Evolutionary conservation across 2,113 vertebrate species (phyloP).

Genomic region (Hippolais icterina): DNA sequence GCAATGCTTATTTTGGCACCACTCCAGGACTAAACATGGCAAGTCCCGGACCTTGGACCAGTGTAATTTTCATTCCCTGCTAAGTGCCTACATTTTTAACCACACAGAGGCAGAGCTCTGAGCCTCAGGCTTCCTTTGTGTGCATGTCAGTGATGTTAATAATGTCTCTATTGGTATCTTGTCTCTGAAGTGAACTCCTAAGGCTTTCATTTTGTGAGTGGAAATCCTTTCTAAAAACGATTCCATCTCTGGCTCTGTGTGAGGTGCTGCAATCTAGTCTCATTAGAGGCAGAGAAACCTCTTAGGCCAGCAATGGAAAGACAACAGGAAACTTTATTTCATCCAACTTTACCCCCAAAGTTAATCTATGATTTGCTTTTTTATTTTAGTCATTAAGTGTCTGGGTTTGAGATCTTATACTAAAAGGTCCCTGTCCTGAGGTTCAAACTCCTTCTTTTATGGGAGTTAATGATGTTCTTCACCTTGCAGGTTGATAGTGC

Average conservation of each 20-base stretch:
- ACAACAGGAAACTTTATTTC: constrained; percentile 53
- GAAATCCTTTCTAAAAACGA: constrained; percentile 56
- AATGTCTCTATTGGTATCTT: constrained; percentile 70
- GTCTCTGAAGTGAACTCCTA: constrained; percentile 69
- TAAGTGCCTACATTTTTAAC: constrained; percentile 70
- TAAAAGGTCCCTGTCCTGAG: not conserved
- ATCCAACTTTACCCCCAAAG: constrained; percentile 36
- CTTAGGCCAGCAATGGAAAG: constrained; percentile 38
- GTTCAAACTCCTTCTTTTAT: not conserved
- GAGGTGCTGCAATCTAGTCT: constrained; percentile 48
- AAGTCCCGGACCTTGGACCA: constrained; percentile 45
- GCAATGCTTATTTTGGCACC: constrained; percentile 61
- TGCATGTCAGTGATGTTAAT: constrained; percentile 71
- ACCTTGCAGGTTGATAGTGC: not conserved
- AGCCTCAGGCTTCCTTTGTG: constrained; percentile 66
- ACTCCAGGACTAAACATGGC: constrained; percentile 67
- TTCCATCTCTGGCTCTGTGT: constrained; percentile 49
- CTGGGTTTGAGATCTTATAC: not conserved
- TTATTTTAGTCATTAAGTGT: constrained; percentile 8
- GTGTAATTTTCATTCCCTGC: constrained; percentile 70
- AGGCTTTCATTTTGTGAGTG: constrained; percentile 62
- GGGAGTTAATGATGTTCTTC: not conserved
- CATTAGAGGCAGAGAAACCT: constrained; percentile 52
- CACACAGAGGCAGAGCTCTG: constrained; percentile 59
- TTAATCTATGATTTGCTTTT: not conserved